phyloP scores from a whole-genome alignment of 2,888 invertebrate genomes.

The Steinernema scapterisci region DNA sequence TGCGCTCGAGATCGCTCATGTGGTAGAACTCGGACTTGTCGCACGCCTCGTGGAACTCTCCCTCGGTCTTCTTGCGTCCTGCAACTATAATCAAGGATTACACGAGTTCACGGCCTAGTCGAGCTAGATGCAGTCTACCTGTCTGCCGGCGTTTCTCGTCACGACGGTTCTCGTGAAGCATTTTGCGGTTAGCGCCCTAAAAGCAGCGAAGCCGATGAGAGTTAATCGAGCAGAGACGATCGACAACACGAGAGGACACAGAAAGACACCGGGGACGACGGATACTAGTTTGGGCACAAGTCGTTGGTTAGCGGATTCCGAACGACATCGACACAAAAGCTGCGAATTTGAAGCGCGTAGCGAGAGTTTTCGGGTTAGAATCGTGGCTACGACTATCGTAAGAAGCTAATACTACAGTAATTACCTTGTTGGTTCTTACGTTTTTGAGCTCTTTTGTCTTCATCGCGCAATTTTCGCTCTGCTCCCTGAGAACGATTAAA shows the following conservation, averaged over 20 bases:
- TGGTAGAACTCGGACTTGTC: conserved; percentile 96
- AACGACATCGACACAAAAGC: not conserved
- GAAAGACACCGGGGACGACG: conserved; percentile 3
- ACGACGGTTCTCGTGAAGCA: conserved; percentile 67
- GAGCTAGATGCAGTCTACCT: conserved; percentile 2
- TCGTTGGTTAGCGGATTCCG: not conserved
- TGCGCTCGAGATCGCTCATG: conserved; percentile 91
- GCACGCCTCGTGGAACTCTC: conserved; percentile 91
- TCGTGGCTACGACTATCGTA: not conserved
- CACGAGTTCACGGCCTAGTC: not conserved
- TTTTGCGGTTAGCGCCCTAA: conserved; percentile 68
- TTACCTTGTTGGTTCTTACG: conserved; percentile 23
- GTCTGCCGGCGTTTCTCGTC: conserved; percentile 63
- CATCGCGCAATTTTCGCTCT: conserved; percentile 95
- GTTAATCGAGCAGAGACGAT: conserved; percentile 29
- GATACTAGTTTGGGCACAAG: not conserved
- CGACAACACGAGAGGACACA: conserved; percentile 9
- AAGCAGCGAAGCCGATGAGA: conserved; percentile 40
- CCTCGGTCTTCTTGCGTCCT: conserved; percentile 79
- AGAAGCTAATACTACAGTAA: conserved; percentile 3
- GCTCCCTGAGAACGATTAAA: conserved; percentile 76
- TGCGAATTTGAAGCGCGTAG: conserved; percentile 26
- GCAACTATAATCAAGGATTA: not conserved
- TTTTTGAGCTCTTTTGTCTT: conserved; percentile 78
- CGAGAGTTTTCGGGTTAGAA: not conserved